Conservation (phyloP, 35 echinoderm and acorn worm species). For the Chiridota heheva region DNA sequence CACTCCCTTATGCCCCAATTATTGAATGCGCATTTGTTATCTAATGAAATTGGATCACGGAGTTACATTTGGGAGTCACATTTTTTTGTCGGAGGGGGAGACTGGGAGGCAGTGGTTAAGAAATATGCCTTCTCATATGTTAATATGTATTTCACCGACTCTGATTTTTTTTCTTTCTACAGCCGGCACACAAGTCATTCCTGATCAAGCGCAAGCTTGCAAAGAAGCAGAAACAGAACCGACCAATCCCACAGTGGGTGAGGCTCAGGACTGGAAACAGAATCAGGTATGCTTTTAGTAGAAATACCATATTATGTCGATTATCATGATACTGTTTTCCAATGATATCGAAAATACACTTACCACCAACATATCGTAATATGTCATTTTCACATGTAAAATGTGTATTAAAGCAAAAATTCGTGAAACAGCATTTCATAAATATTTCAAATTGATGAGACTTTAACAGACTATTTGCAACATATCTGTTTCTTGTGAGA, state of each 20-base stretch:
- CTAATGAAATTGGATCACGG: too few species aligned
- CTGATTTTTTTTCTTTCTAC: constrained; percentile 1
- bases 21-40: too few species aligned
- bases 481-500: background rate
- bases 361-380: background rate
- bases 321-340: background rate
- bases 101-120: too few species aligned
- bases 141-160: background rate
- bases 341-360: background rate
- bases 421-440: too few species aligned
- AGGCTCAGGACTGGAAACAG: constrained; percentile 94
- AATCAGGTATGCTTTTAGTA: constrained; percentile 65
- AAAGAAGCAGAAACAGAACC: constrained; percentile 98
- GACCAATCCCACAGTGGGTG: constrained; percentile 97
- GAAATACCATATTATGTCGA: background rate
- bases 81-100: too few species aligned
- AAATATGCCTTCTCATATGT: too few species aligned
- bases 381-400: too few species aligned
- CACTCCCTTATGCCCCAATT: too few species aligned
- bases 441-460: too few species aligned
- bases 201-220: constrained; percentile 98
- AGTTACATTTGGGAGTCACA: too few species aligned
- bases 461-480: too few species aligned
- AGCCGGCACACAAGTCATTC: constrained; percentile 96
- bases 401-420: too few species aligned